Evolutionary conservation across 2,888 invertebrate species (phyloP).

Genomic region (Cylloceria caligata): DNA sequence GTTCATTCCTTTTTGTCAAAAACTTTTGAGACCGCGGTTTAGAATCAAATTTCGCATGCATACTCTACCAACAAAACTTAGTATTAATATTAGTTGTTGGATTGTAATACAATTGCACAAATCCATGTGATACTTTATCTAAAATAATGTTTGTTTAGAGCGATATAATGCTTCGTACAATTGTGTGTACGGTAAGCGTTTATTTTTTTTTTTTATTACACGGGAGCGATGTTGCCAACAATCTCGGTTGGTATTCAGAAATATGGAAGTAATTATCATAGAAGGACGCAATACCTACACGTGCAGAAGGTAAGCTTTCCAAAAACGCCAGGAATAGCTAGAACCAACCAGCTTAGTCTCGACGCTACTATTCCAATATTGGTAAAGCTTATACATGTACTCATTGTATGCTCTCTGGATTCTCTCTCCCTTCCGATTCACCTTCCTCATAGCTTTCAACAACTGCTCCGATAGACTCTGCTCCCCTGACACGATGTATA

Average conservation of each 20-base stretch:
- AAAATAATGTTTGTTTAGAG: too few relatives aligned
- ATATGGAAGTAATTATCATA: conserved; percentile 25
- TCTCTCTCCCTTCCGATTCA: conserved; percentile 11
- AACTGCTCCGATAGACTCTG: conserved; percentile 28
- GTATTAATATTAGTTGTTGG: too few relatives aligned
- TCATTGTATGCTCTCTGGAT: conserved; percentile 16
- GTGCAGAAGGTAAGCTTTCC: conserved; percentile 7
- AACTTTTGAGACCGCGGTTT: too few relatives aligned
- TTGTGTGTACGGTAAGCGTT: background rate
- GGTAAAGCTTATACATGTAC: conserved; percentile 31
- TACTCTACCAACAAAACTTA: too few relatives aligned
- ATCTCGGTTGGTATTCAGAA: background rate
- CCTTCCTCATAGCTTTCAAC: conserved; percentile 24
- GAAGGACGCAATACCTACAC: background rate
- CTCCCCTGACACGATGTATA: conserved; percentile 4
- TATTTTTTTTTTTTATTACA: conserved; percentile 8
- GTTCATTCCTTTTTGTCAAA: too few relatives aligned
- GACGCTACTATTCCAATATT: conserved; percentile 40
- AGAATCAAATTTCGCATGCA: too few relatives aligned
- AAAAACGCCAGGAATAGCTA: conserved; percentile 14
- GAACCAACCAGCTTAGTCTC: conserved; percentile 3
- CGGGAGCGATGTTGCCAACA: background rate
- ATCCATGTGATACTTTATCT: too few relatives aligned
- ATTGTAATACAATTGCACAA: too few relatives aligned
- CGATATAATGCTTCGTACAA: background rate